A percentile compares a stretch with the other conserved stretches of the same genome.
These are phyloP conservation scores for Oenanthe oenanthe DNA, from an alignment of 2,113 vertebrate species.

Conservation along the genomic window DNA sequence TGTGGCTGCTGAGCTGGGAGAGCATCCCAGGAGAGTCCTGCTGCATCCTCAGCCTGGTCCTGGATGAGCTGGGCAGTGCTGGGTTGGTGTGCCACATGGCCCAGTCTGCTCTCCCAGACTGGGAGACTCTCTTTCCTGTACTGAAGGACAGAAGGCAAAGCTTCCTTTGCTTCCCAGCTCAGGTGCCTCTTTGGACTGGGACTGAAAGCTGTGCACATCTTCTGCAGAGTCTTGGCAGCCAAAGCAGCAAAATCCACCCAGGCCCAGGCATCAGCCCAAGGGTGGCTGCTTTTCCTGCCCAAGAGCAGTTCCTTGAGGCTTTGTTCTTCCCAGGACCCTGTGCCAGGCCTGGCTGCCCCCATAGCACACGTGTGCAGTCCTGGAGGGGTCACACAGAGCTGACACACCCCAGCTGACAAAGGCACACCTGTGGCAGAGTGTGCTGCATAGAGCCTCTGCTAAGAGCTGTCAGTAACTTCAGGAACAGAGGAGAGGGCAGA, in stretches of 20 bases:
- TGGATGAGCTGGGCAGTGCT: not conserved
- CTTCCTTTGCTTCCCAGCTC: not conserved
- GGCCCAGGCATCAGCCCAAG: not conserved
- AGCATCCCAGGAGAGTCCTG: not conserved
- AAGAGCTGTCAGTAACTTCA: not conserved
- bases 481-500: not conserved
- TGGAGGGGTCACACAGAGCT: not conserved
- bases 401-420: not conserved
- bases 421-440: accelerated
- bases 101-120: not conserved
- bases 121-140: not conserved
- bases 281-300: not conserved
- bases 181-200: not conserved
- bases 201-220: not conserved
- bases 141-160: not conserved
- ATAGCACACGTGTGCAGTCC: accelerated
- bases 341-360: not conserved
- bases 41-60: not conserved
- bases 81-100: not conserved
- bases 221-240: not conserved
- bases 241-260: accelerated
- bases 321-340: not conserved
- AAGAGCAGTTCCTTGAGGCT: not conserved
- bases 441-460: not conserved
- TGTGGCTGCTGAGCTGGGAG: not conserved